Conservation (phyloP, 35 echinoderm and acorn worm genomes). For the Heliocidaris tuberculata region DNA sequence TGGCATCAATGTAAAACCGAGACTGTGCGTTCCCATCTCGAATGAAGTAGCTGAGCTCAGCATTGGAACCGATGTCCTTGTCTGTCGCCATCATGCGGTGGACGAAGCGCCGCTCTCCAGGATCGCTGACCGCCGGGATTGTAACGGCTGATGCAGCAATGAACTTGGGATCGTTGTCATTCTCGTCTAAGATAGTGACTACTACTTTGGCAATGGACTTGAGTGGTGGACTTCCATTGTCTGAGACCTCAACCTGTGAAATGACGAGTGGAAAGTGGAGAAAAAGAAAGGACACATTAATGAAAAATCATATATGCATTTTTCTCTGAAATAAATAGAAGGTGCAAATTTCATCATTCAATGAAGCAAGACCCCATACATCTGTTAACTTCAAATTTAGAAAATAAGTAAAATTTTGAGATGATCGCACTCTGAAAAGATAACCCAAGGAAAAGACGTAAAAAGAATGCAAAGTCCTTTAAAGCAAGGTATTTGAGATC, state of each 20-base stretch:
- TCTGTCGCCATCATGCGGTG: slow-evolving; percentile 69
- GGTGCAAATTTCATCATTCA: not conserved
- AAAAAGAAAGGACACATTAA: too few relatives aligned
- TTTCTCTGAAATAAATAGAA: too few relatives aligned
- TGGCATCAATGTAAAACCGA: slow-evolving; percentile 72
- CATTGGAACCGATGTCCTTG: slow-evolving; percentile 79
- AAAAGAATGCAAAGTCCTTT: not conserved
- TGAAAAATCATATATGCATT: too few relatives aligned
- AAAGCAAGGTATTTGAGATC: too few relatives aligned
- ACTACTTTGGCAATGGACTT: slow-evolving; percentile 75
- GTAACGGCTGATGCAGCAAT: slow-evolving; percentile 45
- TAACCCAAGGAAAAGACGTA: not conserved
- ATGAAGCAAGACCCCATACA: not conserved
- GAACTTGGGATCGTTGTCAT: slow-evolving; percentile 87
- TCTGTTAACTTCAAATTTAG: not conserved
- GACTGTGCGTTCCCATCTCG: slow-evolving; percentile 62
- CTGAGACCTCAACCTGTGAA: slow-evolving; percentile 75
- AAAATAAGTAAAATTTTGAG: not conserved
- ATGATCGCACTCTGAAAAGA: not conserved
- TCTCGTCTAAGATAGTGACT: slow-evolving; percentile 73
- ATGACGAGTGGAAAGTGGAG: not conserved
- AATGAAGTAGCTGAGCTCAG: slow-evolving; percentile 81
- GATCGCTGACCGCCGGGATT: slow-evolving; percentile 51
- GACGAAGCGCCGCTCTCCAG: slow-evolving; percentile 51
- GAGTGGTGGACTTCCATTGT: slow-evolving; percentile 79